Evolutionary conservation across 2,797 vertebrate genomes (phyloP), one percentile per base, ranked within the genome.

Genomic region (Pelochelys cantorii): DNA sequence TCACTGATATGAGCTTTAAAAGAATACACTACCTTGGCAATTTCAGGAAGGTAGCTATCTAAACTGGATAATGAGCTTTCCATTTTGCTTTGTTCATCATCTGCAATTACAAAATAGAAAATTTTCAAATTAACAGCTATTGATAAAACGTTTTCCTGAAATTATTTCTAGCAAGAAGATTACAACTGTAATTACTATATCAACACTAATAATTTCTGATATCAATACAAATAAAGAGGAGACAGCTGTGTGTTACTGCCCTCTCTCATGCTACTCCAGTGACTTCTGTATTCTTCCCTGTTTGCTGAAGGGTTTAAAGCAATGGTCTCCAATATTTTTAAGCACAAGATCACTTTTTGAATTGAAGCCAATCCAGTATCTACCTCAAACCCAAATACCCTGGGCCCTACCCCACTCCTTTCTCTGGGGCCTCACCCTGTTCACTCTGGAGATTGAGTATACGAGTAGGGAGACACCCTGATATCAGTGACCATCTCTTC

Each of bases 1-100:
- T 77, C 52, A 29, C 6, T 37, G 79, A 88, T 65, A 83, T 22
- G 6, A 65, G 34, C 81, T 84, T 82, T 81, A 86, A 82, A 87
- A 48, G 42, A 23, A 34, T 84, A 22, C 4, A 74, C 96, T 97
- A 98, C 98, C 98, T 98, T 98, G 81, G 96, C 91, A 91, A 98
- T 97, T 97, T 98, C 98, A 93, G 98, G 98, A 95, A 99, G 99
- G 96, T 99, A 99, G 97, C 98, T 98, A 96, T 99, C 99, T 96
- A 99, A 98, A 97, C 98, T 97, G 90, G 98, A 98, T 42, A 98
- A 98, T 20, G 98, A 98, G 81, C 98, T 98, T 96, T 99, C 99
- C 94, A 98, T 90, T 97, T 98, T 99, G 97, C 98, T 98, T 75
- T 98, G 98, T 85, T 99, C 99, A 87, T 99, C 99, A 94, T 99